These are phyloP conservation scores for Oreonectes daqikongensis DNA, from an alignment of 2,797 vertebrate genomes.

Conservation along the genomic window DNA sequence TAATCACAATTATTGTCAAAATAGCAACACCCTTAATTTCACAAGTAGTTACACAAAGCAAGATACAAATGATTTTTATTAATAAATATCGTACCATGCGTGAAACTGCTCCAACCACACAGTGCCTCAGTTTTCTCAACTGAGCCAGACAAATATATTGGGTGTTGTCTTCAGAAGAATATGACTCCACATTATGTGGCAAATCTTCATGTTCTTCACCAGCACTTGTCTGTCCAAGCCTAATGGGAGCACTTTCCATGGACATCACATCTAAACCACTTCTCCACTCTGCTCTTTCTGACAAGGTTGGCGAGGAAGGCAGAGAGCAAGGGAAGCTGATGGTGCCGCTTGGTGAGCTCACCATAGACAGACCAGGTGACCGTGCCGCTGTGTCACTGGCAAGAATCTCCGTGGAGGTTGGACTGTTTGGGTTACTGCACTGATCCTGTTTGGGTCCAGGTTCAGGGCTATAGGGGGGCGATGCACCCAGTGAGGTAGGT, in stretches of 20 bases:
- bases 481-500: background rate
- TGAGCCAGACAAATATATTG: conserved; percentile 66
- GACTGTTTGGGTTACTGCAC: conserved; percentile 27
- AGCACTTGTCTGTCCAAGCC: background rate
- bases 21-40: no score
- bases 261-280: background rate
- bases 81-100: no score
- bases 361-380: conserved; percentile 36
- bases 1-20: no score
- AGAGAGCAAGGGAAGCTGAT: conserved; percentile 34
- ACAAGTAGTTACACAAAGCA: no score
- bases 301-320: background rate
- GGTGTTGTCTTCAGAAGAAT: conserved; percentile 46
- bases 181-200: conserved; percentile 47
- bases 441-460: conserved; percentile 14
- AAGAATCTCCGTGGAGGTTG: conserved; percentile 44
- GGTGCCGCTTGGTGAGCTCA: conserved; percentile 43
- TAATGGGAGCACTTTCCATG: background rate
- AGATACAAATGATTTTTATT: no score
- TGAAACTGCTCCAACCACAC: conserved; percentile 58
- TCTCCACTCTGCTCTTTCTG: conserved; percentile 31
- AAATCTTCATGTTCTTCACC: conserved; percentile 49
- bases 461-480: background rate
- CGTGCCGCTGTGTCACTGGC: conserved; percentile 43
- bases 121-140: conserved; percentile 60